A percentile compares a stretch with the other conserved stretches of the same genome.
Conservation (phyloP, 2,888 invertebrate genomes). For the Noctua pronuba region DNA sequence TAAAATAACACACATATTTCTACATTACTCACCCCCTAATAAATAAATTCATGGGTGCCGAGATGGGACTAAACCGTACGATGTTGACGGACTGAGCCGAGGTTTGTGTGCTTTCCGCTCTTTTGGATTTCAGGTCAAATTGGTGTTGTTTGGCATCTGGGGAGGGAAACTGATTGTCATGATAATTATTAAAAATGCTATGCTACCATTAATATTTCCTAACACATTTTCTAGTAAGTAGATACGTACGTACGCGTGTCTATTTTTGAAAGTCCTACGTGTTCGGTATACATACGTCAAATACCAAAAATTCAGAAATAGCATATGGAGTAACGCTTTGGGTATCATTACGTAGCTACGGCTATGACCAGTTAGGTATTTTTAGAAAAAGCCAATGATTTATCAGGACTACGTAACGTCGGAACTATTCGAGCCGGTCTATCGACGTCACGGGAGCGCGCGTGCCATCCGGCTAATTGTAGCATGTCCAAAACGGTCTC, state of each 20-base stretch:
- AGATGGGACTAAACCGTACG: too few species aligned
- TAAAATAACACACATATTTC: conserved; percentile 22
- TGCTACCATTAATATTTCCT: not conserved
- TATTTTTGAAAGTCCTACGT: conserved; percentile 41
- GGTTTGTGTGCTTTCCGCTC: not conserved
- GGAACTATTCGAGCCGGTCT: conserved; percentile 81
- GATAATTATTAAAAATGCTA: not conserved
- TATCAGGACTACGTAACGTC: conserved; percentile 84
- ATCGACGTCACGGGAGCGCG: conserved; percentile 87
- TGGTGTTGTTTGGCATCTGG: not conserved
- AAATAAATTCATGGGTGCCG: too few species aligned
- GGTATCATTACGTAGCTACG: conserved; percentile 77
- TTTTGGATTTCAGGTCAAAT: not conserved
- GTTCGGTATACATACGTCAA: conserved; percentile 63
- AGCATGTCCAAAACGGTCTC: conserved; percentile 87
- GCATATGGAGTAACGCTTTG: conserved; percentile 67
- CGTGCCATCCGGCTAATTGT: conserved; percentile 86
- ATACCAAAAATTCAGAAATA: conserved; percentile 68
- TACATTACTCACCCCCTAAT: not conserved
- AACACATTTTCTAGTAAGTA: conserved; percentile 12
- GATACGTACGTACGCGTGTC: not conserved
- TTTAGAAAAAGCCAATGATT: conserved; percentile 84
- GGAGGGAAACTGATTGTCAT: not conserved
- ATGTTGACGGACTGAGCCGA: too few species aligned
- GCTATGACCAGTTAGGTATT: conserved; percentile 82